Percentiles rank a stretch among this genome's conserved stretches.
These are phyloP conservation scores for Caenorhabditis sp. DNA, from an alignment of 2,888 invertebrate genomes.

Conservation along the genomic window DNA sequence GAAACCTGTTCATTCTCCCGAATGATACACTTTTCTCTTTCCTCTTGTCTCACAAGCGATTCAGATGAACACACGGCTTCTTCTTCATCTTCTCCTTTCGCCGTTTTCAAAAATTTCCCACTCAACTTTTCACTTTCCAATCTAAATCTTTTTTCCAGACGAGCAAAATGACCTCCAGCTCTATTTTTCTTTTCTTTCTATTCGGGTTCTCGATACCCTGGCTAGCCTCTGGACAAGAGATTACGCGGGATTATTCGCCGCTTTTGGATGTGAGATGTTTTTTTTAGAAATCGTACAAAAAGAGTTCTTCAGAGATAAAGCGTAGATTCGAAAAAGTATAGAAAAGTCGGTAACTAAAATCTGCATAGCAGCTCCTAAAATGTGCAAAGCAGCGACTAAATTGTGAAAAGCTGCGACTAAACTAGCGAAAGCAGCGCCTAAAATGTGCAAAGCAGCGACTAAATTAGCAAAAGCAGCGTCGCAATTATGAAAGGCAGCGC, in stretches of 20 bases:
- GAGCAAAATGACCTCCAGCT: background rate
- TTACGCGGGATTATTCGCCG: conserved; percentile 64
- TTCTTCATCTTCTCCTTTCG: background rate
- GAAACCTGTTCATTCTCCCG: conserved; percentile 43
- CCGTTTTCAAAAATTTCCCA: background rate
- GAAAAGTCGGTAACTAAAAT: too few species aligned
- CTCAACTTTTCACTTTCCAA: conserved; percentile 9
- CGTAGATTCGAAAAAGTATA: too few species aligned
- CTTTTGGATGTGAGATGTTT: conserved; percentile 62
- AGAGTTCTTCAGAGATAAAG: too few species aligned
- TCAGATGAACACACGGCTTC: conserved; percentile 17
- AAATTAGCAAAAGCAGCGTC: too few species aligned
- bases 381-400: too few species aligned
- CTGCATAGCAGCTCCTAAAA: too few species aligned
- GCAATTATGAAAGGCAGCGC: too few species aligned
- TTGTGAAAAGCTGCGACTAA: too few species aligned
- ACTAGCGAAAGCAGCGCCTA: too few species aligned
- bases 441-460: too few species aligned
- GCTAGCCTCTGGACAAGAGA: conserved; percentile 28
- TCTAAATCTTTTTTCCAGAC: background rate
- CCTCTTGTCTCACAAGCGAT: conserved; percentile 34
- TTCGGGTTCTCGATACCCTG: conserved; percentile 25
- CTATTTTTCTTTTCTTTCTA: conserved; percentile 1
- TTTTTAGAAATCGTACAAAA: too few species aligned
- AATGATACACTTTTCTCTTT: conserved; percentile 42